These are phyloP conservation scores for Pseudocheirus occidentalis DNA, from an alignment of 2,797 vertebrate species.

Conservation along the genomic window DNA sequence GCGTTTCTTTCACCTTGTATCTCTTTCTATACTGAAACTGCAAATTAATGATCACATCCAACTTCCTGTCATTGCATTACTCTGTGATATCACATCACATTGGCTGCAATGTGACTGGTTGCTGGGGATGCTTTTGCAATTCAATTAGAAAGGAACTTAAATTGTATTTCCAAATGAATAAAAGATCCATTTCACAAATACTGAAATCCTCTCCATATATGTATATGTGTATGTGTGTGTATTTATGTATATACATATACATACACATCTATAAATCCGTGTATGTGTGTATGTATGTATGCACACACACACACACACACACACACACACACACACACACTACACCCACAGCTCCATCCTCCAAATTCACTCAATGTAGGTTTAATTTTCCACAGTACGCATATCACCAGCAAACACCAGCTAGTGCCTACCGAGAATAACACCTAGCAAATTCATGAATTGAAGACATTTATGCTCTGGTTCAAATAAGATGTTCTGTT, in stretches of 20 bases:
- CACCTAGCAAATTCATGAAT: constrained; percentile 59
- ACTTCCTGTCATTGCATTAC: constrained; percentile 76
- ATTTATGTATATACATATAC: too few species aligned
- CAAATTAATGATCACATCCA: constrained; percentile 89
- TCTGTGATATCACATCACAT: constrained; percentile 73
- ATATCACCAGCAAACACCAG: constrained; percentile 47
- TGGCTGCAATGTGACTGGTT: constrained; percentile 71
- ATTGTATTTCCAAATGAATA: constrained; percentile 78
- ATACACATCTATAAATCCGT: too few species aligned
- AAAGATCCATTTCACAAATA: constrained; percentile 78
- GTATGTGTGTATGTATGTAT: too few species aligned
- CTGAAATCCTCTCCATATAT: constrained; percentile 62
- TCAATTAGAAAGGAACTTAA: constrained; percentile 79
- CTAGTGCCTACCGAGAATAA: constrained; percentile 57
- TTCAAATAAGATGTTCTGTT: constrained; percentile 67
- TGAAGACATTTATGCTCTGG: constrained; percentile 63
- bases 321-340: too few species aligned
- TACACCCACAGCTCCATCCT: not conserved
- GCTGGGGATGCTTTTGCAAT: constrained; percentile 74
- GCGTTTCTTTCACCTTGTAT: constrained; percentile 74
- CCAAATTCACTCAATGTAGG: constrained; percentile 73
- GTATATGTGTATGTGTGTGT: too few species aligned
- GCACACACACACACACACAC: too few species aligned
- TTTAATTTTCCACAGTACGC: constrained; percentile 71
- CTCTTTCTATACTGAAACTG: constrained; percentile 83